Percentiles rank a stretch among this genome's conserved stretches.
phyloP scores from a whole-genome alignment of 2,797 vertebrate species.

The Aulostomus chinensis region DNA sequence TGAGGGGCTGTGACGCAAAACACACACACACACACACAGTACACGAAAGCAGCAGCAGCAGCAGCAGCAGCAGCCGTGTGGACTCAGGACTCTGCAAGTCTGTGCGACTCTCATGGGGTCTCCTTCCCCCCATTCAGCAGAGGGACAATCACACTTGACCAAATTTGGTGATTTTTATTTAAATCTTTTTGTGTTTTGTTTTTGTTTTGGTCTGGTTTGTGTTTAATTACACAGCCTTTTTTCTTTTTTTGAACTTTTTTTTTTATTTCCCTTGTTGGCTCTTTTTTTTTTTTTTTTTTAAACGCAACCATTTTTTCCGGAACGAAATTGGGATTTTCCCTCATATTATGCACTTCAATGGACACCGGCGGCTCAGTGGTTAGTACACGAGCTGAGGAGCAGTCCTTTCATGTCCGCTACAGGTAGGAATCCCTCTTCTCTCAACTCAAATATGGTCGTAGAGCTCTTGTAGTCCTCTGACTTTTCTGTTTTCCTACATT shows the following conservation, averaged over 20 bases:
- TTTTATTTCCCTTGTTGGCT: slow-evolving; percentile 4
- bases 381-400: slow-evolving; percentile 87
- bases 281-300: slow-evolving; percentile 40
- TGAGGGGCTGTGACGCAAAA: slow-evolving; percentile 71
- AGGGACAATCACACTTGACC: slow-evolving; percentile 26
- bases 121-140: slow-evolving; percentile 32
- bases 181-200: no score
- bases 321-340: slow-evolving; percentile 70
- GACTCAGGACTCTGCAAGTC: slow-evolving; percentile 61
- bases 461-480: slow-evolving; percentile 1
- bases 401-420: slow-evolving; percentile 93
- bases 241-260: slow-evolving; percentile 2
- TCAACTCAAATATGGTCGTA: slow-evolving; percentile 13
- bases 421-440: slow-evolving; percentile 84
- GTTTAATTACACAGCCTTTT: not conserved
- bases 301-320: slow-evolving; percentile 58
- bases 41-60: slow-evolving; percentile 61
- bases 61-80: slow-evolving; percentile 74
- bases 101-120: slow-evolving; percentile 36
- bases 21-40: no score
- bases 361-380: slow-evolving; percentile 84
- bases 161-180: slow-evolving; percentile 20
- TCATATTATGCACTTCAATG: slow-evolving; percentile 90
- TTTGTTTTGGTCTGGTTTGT: slow-evolving; percentile 3
- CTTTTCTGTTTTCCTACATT: not conserved